Conservation (phyloP, 1,140 invertebrate genomes). For the Drosophila varians region DNA sequence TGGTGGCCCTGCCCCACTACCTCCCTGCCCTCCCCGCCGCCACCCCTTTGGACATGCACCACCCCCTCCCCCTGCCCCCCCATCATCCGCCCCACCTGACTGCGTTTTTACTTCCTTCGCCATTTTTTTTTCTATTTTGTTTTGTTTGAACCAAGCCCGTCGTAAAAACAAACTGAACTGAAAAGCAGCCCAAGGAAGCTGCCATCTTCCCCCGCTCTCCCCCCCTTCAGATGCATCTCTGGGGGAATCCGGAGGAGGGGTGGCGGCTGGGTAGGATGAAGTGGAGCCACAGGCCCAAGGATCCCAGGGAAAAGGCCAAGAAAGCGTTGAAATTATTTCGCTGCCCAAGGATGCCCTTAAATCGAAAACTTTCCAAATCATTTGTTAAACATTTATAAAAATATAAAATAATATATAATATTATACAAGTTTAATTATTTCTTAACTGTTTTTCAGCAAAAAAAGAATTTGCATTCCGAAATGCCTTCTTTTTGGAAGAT, state of each 20-base stretch:
- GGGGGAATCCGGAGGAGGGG: conserved; percentile 10
- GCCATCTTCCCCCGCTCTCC: not conserved
- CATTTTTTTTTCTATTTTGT: conserved; percentile 20
- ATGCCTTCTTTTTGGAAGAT: no score
- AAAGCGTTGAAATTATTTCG: conserved; percentile 15
- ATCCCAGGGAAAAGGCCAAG: conserved; percentile 36
- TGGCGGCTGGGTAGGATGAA: not conserved
- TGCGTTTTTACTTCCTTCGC: conserved; percentile 20
- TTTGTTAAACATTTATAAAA: no score
- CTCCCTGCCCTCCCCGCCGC: not conserved
- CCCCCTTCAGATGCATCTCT: conserved; percentile 10
- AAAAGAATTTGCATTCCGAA: no score
- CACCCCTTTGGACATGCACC: not conserved
- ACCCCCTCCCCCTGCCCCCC: not conserved
- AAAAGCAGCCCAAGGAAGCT: conserved; percentile 57
- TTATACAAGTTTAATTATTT: no score
- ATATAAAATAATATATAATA: no score
- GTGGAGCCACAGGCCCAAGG: conserved; percentile 11
- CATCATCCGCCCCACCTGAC: conserved; percentile 14
- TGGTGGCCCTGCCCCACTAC: conserved; percentile 10
- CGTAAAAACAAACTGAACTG: conserved; percentile 76
- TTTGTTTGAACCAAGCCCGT: conserved; percentile 55
- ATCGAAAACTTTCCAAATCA: no score
- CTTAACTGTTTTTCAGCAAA: no score
- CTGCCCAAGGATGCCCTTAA: conserved; percentile 20